Conservation (phyloP, 2,888 invertebrate species). For the Drosophila yooni region DNA sequence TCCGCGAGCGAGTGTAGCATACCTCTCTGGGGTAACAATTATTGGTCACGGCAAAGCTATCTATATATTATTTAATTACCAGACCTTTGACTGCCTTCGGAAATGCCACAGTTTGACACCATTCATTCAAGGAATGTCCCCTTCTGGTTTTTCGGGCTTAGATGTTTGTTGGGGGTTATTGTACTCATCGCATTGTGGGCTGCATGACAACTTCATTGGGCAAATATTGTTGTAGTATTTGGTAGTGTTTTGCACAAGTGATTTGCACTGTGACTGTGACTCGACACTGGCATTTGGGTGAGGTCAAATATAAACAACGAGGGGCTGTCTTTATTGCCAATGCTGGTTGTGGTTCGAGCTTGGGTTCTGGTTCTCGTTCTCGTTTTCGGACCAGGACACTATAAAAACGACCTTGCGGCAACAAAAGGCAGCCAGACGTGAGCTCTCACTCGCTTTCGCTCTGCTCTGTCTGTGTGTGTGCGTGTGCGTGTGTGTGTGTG, state of each 20-base stretch:
- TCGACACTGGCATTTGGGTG: constrained; percentile 44
- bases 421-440: constrained; percentile 71
- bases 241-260: constrained; percentile 75
- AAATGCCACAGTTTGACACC: constrained; percentile 18
- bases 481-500: constrained; percentile 6
- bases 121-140: constrained; percentile 17
- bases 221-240: constrained; percentile 82
- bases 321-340: constrained; percentile 56
- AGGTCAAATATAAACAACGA: constrained; percentile 71
- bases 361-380: constrained; percentile 2
- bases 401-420: constrained; percentile 79
- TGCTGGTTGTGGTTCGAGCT: constrained; percentile 11
- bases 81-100: constrained; percentile 4
- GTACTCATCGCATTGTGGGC: constrained; percentile 19
- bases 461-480: constrained; percentile 12
- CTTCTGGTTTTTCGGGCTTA: constrained; percentile 18
- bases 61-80: constrained; percentile 45
- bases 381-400: constrained; percentile 58
- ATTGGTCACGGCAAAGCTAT: constrained; percentile 13
- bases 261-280: constrained; percentile 57
- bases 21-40: constrained; percentile 28
- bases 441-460: constrained; percentile 41
- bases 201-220: constrained; percentile 71
- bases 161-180: constrained; percentile 15
- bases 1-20: constrained; percentile 12